Evolutionary conservation across 2,888 invertebrate species (phyloP), one percentile per base, ranked within the genome.

Genomic region (Ecliptopera silaceata): DNA sequence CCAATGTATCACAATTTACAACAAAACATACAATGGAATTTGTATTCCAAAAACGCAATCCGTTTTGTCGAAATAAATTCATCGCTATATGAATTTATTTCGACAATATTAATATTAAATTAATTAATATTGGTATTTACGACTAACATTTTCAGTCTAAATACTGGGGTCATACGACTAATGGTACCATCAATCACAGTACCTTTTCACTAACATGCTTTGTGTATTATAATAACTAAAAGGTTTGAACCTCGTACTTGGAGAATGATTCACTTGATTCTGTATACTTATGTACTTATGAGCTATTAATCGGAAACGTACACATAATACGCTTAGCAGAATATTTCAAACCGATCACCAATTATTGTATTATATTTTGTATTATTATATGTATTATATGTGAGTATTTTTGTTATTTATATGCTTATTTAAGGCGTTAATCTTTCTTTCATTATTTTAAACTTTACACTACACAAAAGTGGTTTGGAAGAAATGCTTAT

Each of bases 141-240:
- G 54, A 55, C 58, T 38, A 36, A 53, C 60, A 61, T 57, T 61
- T 59, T 57, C 41, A 48, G 51, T 50, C 54, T 61, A 57, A 61
- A 54, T 55, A 51, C 57, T 51, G 50, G 45, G 56, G 49, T 39
- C 44, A 50, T 51, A 57, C 47, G 47, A 41, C 34, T 61, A 61
- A 61, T 61, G 56, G 60, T 47, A 51, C 53, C 57, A 61, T 61
- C 61, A 57, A 61, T 61, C 61, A 61, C 15, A 36, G 36, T 42
- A 31, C 50, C 42, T 59, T 54, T 59, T 43, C 46, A 42, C 58
- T 38, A 18, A 54, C 50, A 50, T 59, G 43, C 45, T 59, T 59
- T 59, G 50, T 59, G 38, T 46, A 22, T 39, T 39, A 36, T n/a
- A 26, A 52, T 36, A 34, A 36, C 39, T 32, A 43, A 53, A 50